Evolutionary conservation across 2,113 vertebrate species (phyloP), one percentile per base, ranked within the genome.

Genomic region (Tichodroma muraria): DNA sequence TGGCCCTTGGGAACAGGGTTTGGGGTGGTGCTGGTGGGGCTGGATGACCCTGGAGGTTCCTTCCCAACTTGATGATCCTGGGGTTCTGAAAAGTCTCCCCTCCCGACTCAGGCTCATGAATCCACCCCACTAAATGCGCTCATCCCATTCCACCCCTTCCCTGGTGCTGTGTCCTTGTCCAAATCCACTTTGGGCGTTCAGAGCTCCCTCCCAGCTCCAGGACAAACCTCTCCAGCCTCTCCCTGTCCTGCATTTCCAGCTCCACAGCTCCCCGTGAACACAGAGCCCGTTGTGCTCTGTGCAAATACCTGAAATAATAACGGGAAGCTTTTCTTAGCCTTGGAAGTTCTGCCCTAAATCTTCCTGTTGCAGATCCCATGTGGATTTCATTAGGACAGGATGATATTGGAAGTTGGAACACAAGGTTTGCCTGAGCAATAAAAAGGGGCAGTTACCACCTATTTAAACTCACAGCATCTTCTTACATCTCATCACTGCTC

Each of bases 281-380:
- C 52, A 20, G 53, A 16, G 35, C 31, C 61, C 76, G 79, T 47
- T 91, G 80, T 80, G 42, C 93, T 89, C 84, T 44, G 35, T 45
- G 89, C 59, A 92, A 95, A 95, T 84, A 92, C 68, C 95, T 72
- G 33, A 86, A 94, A 96, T 60, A 64, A 49, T 15, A 90, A 95
- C 22, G 56, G 92, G 90, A 95, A 91, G 37, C 21, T 97, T 97
- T 95, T 94, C 90, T 66, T 54, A 71, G 84, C 73, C 95, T 92
- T 96, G 95, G 96, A 97, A 97, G 89, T n/a, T 75, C 45, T 59
- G 80, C 82, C 49, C 76, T 92, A 42, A 96, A 91, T 31, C 75
- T 61, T 80, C 73, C 92, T 95, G 94, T 85, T 84, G 77, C 59
- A 61, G 31, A 64, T 90, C 80, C 87, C 84, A 84, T 60, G 35